phyloP scores from a whole-genome alignment of 2,888 invertebrate genomes.

The Erebia aethiops region DNA sequence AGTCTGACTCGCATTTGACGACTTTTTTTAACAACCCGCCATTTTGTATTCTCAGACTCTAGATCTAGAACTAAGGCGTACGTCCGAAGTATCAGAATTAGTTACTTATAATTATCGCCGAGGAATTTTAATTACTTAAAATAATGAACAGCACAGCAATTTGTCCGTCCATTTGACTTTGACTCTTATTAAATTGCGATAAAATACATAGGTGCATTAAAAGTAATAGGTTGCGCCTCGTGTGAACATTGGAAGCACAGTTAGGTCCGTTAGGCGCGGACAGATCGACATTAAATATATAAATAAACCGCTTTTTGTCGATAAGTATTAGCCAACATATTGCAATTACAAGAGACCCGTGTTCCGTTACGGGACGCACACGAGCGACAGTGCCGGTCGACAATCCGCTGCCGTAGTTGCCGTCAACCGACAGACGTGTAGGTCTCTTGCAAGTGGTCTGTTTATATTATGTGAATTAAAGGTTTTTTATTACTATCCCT shows the following conservation, averaged over 20 bases:
- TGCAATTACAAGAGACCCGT: constrained; percentile 47
- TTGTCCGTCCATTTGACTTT: not conserved
- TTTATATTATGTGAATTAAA: too few relatives aligned
- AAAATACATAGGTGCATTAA: not conserved
- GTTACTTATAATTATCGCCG: too few relatives aligned
- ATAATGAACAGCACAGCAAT: too few relatives aligned
- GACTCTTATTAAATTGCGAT: not conserved
- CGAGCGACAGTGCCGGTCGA: constrained; percentile 25
- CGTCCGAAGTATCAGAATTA: too few relatives aligned
- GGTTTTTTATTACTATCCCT: too few relatives aligned
- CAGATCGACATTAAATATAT: constrained; percentile 44
- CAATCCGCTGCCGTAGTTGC: not conserved
- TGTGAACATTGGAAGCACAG: constrained; percentile 25
- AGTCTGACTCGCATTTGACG: too few relatives aligned
- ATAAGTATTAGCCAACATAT: constrained; percentile 50
- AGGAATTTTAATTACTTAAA: too few relatives aligned
- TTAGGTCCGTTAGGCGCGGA: constrained; percentile 28
- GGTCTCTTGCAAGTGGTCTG: too few relatives aligned
- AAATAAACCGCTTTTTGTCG: constrained; percentile 49
- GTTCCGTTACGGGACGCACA: constrained; percentile 54
- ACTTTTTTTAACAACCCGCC: too few relatives aligned
- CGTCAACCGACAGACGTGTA: too few relatives aligned
- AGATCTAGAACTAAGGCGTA: too few relatives aligned
- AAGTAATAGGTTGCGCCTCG: constrained; percentile 8
- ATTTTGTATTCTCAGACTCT: too few relatives aligned